Evolutionary conservation across 1,140 invertebrate genomes (phyloP).

Genomic region (Lithobius niger): DNA sequence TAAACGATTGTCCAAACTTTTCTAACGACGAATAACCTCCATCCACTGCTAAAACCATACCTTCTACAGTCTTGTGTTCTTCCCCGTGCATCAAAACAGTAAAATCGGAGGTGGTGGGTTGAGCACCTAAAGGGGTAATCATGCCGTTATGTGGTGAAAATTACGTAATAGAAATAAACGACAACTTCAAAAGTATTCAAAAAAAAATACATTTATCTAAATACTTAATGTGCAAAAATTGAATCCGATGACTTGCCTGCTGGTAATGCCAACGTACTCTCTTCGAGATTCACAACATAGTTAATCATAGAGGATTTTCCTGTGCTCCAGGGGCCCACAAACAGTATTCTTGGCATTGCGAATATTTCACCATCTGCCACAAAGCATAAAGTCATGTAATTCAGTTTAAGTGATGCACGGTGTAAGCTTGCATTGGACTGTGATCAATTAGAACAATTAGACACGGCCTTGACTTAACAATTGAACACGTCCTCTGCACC

Average conservation of each 20-base stretch:
- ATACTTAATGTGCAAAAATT: neutral
- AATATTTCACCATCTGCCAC: constrained; percentile 20
- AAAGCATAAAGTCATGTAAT: too few species aligned
- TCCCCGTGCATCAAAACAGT: constrained; percentile 19
- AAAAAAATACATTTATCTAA: too few species aligned
- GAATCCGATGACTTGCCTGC: constrained; percentile 6
- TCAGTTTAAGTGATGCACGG: too few species aligned
- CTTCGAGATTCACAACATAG: constrained; percentile 23
- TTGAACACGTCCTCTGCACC: too few species aligned
- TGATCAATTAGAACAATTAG: too few species aligned
- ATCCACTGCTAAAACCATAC: constrained; percentile 21
- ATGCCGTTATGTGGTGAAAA: neutral
- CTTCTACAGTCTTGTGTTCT: constrained; percentile 18
- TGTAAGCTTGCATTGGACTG: too few species aligned
- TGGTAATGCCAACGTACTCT: constrained; percentile 11
- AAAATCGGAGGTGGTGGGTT: constrained; percentile 27
- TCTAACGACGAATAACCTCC: constrained; percentile 18
- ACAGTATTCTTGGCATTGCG: constrained; percentile 22
- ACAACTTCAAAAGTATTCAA: neutral
- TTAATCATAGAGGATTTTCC: constrained; percentile 32
- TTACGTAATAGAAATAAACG: neutral
- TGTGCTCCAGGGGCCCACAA: constrained; percentile 30
- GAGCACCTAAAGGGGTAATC: constrained; percentile 20
- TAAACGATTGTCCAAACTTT: constrained; percentile 22
- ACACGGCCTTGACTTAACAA: too few species aligned